Conservation (phyloP, 2,113 vertebrate genomes). For the Onychostoma macrolepis region DNA sequence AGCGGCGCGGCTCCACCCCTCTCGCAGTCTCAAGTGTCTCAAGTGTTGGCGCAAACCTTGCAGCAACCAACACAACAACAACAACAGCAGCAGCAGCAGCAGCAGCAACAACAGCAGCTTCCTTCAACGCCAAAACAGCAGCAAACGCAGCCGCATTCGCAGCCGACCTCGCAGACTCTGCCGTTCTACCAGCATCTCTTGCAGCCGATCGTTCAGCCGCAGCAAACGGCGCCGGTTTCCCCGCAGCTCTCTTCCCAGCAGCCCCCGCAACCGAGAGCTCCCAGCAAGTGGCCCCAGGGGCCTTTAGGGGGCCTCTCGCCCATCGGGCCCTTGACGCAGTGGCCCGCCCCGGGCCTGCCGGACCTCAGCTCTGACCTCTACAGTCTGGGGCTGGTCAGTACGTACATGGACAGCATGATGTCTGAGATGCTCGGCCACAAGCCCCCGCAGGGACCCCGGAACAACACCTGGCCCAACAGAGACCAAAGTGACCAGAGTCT, state of each 20-base stretch:
- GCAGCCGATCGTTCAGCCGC: conserved; percentile 77
- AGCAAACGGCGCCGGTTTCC: conserved; percentile 75
- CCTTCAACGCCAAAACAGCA: conserved; percentile 64
- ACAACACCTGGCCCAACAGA: conserved; percentile 98
- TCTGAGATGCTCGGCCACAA: conserved; percentile 97
- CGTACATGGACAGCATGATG: conserved; percentile 97
- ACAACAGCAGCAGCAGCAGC: conserved; percentile 65
- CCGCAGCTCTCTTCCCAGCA: conserved; percentile 75
- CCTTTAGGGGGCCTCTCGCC: conserved; percentile 85
- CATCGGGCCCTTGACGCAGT: conserved; percentile 86
- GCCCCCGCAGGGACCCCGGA: conserved; percentile 92
- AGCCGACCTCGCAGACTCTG: conserved; percentile 50
- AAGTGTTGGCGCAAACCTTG: conserved; percentile 77
- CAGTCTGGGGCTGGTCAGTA: conserved; percentile 96
- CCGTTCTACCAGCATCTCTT: conserved; percentile 69
- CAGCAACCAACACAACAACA: conserved; percentile 52
- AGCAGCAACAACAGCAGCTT: conserved; percentile 74
- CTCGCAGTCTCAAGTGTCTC: conserved; percentile 77
- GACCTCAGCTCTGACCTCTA: conserved; percentile 96
- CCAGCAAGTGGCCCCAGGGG: conserved; percentile 88
- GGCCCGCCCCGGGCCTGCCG: conserved; percentile 84
- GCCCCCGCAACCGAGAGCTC: conserved; percentile 71
- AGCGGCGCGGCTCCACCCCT: conserved; percentile 65
- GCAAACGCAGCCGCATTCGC: conserved; percentile 36
- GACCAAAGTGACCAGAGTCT: conserved; percentile 91